A percentile compares a stretch with the other conserved stretches of the same genome.
These are phyloP conservation scores for Congeria kusceri DNA, from an alignment of 2,888 invertebrate species.

Conservation along the genomic window DNA sequence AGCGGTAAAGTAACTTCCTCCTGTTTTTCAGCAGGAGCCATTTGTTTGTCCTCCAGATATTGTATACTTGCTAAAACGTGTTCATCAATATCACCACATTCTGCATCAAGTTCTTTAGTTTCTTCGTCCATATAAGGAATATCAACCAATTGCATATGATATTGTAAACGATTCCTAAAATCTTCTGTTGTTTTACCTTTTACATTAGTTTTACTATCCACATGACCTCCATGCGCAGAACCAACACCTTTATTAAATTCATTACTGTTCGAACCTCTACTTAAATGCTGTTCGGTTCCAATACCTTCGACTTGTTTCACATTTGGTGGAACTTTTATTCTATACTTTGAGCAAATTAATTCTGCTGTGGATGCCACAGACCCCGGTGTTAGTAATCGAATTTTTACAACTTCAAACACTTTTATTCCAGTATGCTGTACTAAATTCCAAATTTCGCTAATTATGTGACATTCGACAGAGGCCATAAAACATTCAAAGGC, in stretches of 20 bases:
- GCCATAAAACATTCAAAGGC: conserved; percentile 73
- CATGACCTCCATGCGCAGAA: neutral
- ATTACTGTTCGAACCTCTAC: neutral
- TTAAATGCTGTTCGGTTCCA: neutral
- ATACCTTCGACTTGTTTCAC: no score
- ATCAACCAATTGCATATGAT: conserved; percentile 45
- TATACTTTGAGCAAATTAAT: conserved; percentile 33
- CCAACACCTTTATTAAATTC: neutral
- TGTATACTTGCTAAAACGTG: conserved; percentile 72
- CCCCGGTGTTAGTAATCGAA: conserved; percentile 50
- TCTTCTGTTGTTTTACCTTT: conserved; percentile 22
- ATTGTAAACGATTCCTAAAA: conserved; percentile 46
- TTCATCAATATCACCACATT: conserved; percentile 70
- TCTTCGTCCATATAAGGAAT: conserved; percentile 67
- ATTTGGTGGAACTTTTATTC: neutral
- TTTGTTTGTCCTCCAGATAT: conserved; percentile 52
- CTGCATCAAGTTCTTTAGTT: conserved; percentile 43
- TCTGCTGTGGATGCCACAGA: conserved; percentile 41
- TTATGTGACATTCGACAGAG: conserved; percentile 65
- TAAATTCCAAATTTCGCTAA: conserved; percentile 51
- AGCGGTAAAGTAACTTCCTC: conserved; percentile 21
- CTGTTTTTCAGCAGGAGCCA: conserved; percentile 7
- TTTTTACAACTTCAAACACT: conserved; percentile 46
- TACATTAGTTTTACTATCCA: neutral
- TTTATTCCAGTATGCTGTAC: conserved; percentile 30